phyloP scores from a whole-genome alignment of 2,888 invertebrate species.

The Caenorhabditis japonica region DNA sequence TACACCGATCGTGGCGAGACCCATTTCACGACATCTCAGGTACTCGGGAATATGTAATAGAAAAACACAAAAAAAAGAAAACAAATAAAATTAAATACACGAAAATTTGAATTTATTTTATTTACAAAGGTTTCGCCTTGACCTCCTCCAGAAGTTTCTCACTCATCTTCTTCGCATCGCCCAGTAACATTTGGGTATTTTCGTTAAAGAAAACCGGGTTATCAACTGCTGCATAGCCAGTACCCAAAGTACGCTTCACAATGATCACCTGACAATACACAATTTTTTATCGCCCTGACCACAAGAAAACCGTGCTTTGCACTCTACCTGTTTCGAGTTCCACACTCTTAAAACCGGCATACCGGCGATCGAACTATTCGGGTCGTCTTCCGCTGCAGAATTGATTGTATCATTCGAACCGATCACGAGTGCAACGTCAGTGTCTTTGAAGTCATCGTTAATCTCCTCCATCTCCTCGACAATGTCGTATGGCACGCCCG shows the following conservation, averaged over 20 bases:
- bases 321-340: constrained; percentile 86
- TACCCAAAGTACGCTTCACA: constrained; percentile 90
- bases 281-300: neutral
- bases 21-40: too few species aligned
- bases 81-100: neutral
- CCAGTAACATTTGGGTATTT: constrained; percentile 88
- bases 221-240: constrained; percentile 91
- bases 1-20: too few species aligned
- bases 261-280: constrained; percentile 83
- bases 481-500: constrained; percentile 92
- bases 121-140: constrained; percentile 41
- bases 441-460: constrained; percentile 88
- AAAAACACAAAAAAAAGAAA: too few species aligned
- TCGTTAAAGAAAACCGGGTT: constrained; percentile 91
- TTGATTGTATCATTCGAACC: constrained; percentile 90
- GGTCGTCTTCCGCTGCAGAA: constrained; percentile 90
- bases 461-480: constrained; percentile 92
- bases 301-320: neutral
- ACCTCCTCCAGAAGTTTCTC: constrained; percentile 83
- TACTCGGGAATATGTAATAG: too few species aligned
- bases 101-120: too few species aligned
- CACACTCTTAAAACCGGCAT: constrained; percentile 93
- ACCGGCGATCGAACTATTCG: constrained; percentile 90
- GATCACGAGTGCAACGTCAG: constrained; percentile 86
- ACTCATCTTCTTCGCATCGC: constrained; percentile 92